Conservation (phyloP, 1,140 invertebrate species). For the Daktulosphaira vitifoliae region DNA sequence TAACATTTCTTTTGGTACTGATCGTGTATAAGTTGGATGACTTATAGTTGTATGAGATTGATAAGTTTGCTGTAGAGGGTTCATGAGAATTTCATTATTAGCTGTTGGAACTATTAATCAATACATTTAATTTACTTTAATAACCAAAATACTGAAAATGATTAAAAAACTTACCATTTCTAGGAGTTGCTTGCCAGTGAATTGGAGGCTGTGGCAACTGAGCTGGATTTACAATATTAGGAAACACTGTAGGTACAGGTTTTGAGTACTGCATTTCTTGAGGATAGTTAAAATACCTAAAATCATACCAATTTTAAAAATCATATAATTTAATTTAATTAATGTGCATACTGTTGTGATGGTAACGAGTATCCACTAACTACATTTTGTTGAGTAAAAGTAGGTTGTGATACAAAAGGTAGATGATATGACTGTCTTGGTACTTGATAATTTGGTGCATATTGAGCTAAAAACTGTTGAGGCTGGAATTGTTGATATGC, state of each 20-base stretch:
- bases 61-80: background rate
- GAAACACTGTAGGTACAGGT: background rate
- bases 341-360: constrained; percentile 5
- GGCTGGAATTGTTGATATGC: constrained; percentile 7
- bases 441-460: background rate
- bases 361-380: background rate
- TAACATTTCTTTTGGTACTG: background rate
- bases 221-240: constrained; percentile 11
- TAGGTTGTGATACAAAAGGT: background rate
- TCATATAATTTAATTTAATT: no score
- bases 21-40: background rate
- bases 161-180: constrained; percentile 4
- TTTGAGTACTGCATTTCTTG: constrained; percentile 12
- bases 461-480: constrained; percentile 2
- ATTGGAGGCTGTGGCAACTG: constrained; percentile 21
- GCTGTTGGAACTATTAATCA: background rate
- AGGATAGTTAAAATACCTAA: constrained; percentile 15
- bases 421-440: background rate
- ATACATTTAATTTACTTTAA: no score
- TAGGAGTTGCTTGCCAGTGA: constrained; percentile 6
- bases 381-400: constrained; percentile 7
- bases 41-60: constrained; percentile 8
- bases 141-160: no score
- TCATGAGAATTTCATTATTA: background rate
- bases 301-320: no score